A percentile compares a stretch with the other conserved stretches of the same genome.
phyloP scores from a whole-genome alignment of 1,140 invertebrate genomes.

The Orius laevigatus region DNA sequence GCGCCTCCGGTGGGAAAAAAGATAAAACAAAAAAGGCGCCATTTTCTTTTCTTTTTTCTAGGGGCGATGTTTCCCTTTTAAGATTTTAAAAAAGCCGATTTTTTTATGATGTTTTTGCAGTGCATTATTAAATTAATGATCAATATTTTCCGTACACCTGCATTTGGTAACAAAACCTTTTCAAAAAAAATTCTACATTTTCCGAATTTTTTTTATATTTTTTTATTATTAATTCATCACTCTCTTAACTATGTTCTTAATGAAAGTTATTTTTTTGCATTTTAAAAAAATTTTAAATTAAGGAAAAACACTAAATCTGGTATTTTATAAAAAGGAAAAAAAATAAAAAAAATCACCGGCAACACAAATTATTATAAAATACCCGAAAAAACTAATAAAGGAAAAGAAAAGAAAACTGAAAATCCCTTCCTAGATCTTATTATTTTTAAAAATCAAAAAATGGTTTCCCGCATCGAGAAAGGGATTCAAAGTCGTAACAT shows the following conservation, averaged over 20 bases:
- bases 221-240: constrained; percentile 4
- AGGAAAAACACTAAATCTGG: no score
- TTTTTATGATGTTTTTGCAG: no score
- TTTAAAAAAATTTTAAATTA: no score
- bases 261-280: constrained; percentile 1
- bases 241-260: neutral
- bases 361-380: no score
- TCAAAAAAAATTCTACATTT: no score
- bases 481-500: neutral
- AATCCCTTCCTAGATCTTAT: constrained; percentile 4
- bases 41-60: no score
- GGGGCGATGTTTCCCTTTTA: no score
- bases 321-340: constrained; percentile 7
- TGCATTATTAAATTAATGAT: no score
- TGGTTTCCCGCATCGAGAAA: neutral
- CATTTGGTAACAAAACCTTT: constrained; percentile 15
- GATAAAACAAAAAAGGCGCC: neutral
- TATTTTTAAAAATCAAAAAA: neutral
- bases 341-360: constrained; percentile 1
- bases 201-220: constrained; percentile 8
- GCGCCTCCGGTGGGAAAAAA: no score
- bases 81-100: no score
- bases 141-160: constrained; percentile 12
- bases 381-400: neutral
- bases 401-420: constrained; percentile 3